phyloP scores from a whole-genome alignment of 2,113 vertebrate species.

The Corapipo altera region DNA sequence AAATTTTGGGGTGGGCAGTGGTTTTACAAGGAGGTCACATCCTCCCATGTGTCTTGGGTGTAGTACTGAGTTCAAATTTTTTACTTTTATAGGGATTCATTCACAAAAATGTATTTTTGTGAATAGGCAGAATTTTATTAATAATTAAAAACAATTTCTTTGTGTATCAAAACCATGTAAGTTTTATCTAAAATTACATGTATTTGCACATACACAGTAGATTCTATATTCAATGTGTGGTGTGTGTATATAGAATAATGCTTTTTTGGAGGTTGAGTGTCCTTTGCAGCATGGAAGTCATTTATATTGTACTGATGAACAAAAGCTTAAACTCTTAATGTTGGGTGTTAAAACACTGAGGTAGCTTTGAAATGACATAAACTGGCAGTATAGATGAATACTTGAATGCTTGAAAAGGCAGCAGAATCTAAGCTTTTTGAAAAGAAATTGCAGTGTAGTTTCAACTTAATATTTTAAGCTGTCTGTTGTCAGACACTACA shows the following conservation, averaged over 20 bases:
- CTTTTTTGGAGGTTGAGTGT: background rate
- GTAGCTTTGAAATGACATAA: background rate
- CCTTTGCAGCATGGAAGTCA: background rate
- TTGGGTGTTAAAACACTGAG: background rate
- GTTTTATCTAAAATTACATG: background rate
- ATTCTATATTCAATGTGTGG: background rate
- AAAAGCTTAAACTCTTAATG: background rate
- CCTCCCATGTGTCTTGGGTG: rapidly evolving
- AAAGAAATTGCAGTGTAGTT: background rate
- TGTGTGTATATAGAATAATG: background rate
- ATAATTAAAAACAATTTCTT: background rate
- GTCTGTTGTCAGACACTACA: background rate
- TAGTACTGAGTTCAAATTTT: background rate
- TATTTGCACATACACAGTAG: background rate
- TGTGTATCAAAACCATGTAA: background rate
- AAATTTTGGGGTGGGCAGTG: background rate
- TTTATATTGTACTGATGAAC: background rate
- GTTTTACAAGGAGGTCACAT: background rate
- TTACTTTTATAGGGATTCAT: rapidly evolving
- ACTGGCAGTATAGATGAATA: background rate
- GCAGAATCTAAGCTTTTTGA: background rate
- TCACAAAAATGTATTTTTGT: background rate
- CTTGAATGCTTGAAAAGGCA: background rate
- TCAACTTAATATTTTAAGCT: background rate
- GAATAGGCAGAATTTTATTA: background rate